Evolutionary conservation across 2,797 vertebrate genomes (phyloP).

Genomic region (Choloepus didactylus): DNA sequence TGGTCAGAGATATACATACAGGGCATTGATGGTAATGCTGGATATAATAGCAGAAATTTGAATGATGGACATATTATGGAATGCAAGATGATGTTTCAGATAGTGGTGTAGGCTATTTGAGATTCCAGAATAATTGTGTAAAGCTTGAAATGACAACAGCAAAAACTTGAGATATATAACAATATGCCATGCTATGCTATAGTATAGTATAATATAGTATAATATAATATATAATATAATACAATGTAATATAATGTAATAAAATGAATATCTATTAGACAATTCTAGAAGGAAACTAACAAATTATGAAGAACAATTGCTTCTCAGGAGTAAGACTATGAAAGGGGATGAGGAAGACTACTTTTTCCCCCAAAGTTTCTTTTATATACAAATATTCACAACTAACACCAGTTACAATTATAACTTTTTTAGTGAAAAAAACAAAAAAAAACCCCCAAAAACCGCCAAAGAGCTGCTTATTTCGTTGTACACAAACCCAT

Average conservation of each 20-base stretch:
- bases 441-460: background rate
- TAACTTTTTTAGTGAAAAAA: background rate
- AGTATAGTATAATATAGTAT: background rate
- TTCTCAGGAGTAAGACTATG: background rate
- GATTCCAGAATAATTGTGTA: background rate
- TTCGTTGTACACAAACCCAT: background rate
- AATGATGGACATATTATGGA: background rate
- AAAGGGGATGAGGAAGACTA: background rate
- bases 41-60: rapidly evolving
- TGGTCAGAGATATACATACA: background rate
- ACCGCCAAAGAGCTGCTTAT: background rate
- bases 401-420: too few species aligned
- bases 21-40: background rate
- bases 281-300: background rate
- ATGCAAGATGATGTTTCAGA: background rate
- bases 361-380: background rate
- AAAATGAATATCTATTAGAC: background rate
- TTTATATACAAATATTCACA: background rate
- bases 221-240: background rate
- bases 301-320: background rate
- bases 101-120: background rate
- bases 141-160: background rate
- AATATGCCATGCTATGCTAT: too few species aligned
- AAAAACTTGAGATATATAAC: background rate
- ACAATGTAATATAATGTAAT: background rate